Conservation (phyloP, 2,797 vertebrate species). For the Esox lucius region DNA sequence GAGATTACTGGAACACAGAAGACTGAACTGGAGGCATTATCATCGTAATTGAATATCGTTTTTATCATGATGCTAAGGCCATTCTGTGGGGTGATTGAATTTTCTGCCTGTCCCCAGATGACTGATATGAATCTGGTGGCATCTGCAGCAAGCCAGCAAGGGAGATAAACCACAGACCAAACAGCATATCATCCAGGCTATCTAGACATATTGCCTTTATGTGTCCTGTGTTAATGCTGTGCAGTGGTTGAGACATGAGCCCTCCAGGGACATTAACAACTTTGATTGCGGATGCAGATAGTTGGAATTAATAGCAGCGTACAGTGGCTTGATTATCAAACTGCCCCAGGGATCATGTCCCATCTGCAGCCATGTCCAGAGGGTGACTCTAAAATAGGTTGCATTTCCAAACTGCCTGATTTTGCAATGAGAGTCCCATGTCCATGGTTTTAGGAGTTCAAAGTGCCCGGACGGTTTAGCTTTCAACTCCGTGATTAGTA, state of each 20-base stretch:
- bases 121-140: conserved; percentile 25
- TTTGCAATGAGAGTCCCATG: too few relatives aligned
- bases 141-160: conserved; percentile 22
- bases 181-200: conserved; percentile 29
- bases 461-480: too few relatives aligned
- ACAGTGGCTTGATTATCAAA: too few relatives aligned
- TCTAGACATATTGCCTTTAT: conserved; percentile 33
- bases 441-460: too few relatives aligned
- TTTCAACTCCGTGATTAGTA: too few relatives aligned
- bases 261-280: background rate
- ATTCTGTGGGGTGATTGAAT: conserved; percentile 7
- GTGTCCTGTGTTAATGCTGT: conserved; percentile 2
- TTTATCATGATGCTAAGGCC: conserved; percentile 9
- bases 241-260: background rate
- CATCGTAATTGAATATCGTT: background rate
- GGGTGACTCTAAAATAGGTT: too few relatives aligned
- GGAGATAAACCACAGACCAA: conserved; percentile 1
- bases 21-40: background rate
- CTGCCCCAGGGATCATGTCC: too few relatives aligned
- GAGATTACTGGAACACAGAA: conserved; percentile 4
- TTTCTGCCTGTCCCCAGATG: background rate
- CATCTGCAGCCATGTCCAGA: too few relatives aligned
- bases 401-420: too few relatives aligned
- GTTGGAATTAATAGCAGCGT: too few relatives aligned
- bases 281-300: too few relatives aligned